Conservation (phyloP, 2,797 vertebrate species). For the Prionace glauca region DNA sequence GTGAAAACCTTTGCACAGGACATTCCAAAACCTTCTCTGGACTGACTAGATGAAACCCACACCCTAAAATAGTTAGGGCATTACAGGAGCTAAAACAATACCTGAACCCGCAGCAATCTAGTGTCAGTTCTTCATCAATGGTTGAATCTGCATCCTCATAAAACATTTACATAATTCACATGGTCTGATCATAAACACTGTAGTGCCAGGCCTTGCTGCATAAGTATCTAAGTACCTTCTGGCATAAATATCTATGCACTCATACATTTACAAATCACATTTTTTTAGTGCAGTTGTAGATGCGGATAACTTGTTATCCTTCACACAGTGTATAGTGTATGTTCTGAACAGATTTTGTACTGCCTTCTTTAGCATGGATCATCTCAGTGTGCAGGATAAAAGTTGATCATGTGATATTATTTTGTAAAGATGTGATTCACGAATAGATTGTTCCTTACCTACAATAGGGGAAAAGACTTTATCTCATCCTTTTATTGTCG, state of each 20-base stretch:
- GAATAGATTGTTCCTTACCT: not conserved
- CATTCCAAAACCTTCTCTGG: too few species aligned
- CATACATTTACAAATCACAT: not conserved
- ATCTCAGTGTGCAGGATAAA: not conserved
- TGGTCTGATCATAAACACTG: not conserved
- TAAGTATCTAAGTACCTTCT: not conserved
- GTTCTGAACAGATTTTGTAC: not conserved
- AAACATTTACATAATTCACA: not conserved
- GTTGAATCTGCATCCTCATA: not conserved
- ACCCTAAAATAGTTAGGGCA: too few species aligned
- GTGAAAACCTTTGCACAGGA: too few species aligned
- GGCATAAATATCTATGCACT: not conserved
- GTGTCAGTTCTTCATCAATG: not conserved
- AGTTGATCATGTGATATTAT: not conserved
- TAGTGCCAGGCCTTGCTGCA: not conserved
- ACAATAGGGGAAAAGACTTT: conserved; percentile 3
- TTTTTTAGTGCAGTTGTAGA: not conserved
- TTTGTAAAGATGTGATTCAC: conserved; percentile 26
- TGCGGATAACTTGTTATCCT: not conserved
- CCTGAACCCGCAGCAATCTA: not conserved
- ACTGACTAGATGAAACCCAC: too few species aligned
- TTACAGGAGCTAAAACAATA: not conserved
- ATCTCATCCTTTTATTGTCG: conserved; percentile 12
- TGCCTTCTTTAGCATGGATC: not conserved
- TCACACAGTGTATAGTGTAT: not conserved